These are phyloP conservation scores for Ferrisia virgata DNA, from an alignment of 2,888 invertebrate genomes.

Conservation along the genomic window DNA sequence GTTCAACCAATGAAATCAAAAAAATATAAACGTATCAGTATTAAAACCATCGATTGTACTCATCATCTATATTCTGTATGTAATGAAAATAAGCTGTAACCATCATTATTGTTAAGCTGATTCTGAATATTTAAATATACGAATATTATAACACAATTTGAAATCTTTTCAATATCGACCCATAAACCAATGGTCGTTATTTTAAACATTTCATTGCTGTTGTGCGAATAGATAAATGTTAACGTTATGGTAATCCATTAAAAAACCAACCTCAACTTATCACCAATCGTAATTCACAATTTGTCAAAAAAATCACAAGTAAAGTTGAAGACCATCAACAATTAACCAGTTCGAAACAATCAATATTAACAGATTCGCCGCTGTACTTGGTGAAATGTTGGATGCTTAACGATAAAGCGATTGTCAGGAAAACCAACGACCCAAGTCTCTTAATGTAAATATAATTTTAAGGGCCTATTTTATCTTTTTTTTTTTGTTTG, in stretches of 20 bases:
- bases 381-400: constrained; percentile 41
- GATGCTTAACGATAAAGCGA: constrained; percentile 44
- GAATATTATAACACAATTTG: not conserved
- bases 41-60: not conserved
- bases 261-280: not conserved
- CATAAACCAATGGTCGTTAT: not conserved
- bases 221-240: not conserved
- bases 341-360: not conserved
- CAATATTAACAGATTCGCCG: constrained; percentile 1
- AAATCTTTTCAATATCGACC: constrained; percentile 9
- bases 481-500: not conserved
- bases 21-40: not conserved
- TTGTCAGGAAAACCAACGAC: constrained; percentile 45
- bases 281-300: not conserved
- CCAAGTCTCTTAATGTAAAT: constrained; percentile 46
- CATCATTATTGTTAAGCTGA: not conserved
- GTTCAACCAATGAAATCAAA: not conserved
- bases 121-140: not conserved
- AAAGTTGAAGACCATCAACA: not conserved
- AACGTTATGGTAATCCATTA: not conserved
- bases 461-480: constrained; percentile 41
- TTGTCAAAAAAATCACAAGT: not conserved
- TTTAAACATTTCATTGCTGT: not conserved
- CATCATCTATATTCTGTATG: not conserved
- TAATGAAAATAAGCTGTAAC: not conserved